Evolutionary conservation across 2,888 invertebrate species (phyloP).

Genomic region (Cabera pusaria): DNA sequence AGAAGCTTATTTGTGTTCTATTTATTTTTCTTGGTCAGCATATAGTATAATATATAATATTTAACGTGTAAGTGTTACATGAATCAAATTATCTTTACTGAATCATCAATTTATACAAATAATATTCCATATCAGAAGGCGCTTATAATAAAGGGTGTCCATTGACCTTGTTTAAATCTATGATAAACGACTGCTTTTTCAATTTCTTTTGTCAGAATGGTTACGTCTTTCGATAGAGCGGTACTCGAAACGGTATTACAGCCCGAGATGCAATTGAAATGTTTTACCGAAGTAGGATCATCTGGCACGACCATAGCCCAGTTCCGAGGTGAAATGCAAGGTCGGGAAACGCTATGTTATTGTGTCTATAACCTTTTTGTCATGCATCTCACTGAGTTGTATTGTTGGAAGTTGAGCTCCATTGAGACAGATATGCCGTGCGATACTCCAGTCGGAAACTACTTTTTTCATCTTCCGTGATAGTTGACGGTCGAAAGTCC

Average conservation of each 20-base stretch:
- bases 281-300: conserved; percentile 55
- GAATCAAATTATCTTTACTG: no score
- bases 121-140: no score
- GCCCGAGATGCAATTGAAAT: conserved; percentile 62
- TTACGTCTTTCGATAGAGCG: conserved; percentile 60
- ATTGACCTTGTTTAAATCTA: conserved; percentile 23
- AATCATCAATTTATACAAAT: no score
- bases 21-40: no score
- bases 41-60: no score
- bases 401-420: conserved; percentile 66
- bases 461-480: conserved; percentile 59
- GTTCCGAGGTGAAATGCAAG: conserved; percentile 68
- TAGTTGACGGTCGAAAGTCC: conserved; percentile 61
- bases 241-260: conserved; percentile 70
- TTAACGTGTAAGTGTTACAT: no score
- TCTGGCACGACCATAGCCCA: conserved; percentile 69
- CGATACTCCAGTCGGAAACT: conserved; percentile 64
- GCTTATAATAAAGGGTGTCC: conserved; percentile 7
- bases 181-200: conserved; percentile 27
- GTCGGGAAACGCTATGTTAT: conserved; percentile 64
- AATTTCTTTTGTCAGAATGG: conserved; percentile 48
- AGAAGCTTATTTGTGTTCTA: conserved; percentile 13
- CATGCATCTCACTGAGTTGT: conserved; percentile 66
- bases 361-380: conserved; percentile 71
- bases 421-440: conserved; percentile 73